These are phyloP conservation scores for Aphrophora alni DNA, from an alignment of 2,888 invertebrate species.

Conservation along the genomic window DNA sequence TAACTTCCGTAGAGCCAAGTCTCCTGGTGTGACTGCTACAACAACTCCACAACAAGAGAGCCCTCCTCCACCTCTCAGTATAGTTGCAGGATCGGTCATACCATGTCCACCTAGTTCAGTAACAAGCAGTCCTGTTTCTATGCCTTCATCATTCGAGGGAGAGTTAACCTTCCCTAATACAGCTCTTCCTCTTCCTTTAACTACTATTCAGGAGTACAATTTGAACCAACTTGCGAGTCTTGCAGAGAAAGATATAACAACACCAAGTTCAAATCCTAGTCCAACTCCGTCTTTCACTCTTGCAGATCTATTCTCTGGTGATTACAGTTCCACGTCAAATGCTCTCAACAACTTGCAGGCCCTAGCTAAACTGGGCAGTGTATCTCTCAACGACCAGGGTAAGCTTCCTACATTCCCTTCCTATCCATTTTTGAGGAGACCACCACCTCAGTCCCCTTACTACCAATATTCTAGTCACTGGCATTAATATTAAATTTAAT, in stretches of 20 bases:
- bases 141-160: constrained; percentile 81
- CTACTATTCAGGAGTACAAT: constrained; percentile 86
- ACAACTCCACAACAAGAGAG: constrained; percentile 31
- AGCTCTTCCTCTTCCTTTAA: constrained; percentile 58
- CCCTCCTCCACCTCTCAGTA: constrained; percentile 32
- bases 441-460: not conserved
- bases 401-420: constrained; percentile 39
- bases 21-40: constrained; percentile 23
- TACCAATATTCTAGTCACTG: constrained; percentile 11
- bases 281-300: constrained; percentile 65
- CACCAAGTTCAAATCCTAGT: constrained; percentile 66
- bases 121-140: constrained; percentile 72
- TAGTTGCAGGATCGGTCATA: constrained; percentile 33
- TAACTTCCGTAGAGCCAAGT: constrained; percentile 37
- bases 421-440: not conserved
- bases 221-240: constrained; percentile 82
- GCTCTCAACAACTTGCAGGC: constrained; percentile 90
- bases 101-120: constrained; percentile 62
- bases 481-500: not conserved
- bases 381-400: constrained; percentile 61
- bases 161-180: constrained; percentile 61
- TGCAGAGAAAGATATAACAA: constrained; percentile 64
- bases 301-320: constrained; percentile 78
- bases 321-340: constrained; percentile 68
- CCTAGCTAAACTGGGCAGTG: constrained; percentile 80